These are phyloP conservation scores for Procavia capensis DNA, from an alignment of 2,113 vertebrate species.

Conservation along the genomic window DNA sequence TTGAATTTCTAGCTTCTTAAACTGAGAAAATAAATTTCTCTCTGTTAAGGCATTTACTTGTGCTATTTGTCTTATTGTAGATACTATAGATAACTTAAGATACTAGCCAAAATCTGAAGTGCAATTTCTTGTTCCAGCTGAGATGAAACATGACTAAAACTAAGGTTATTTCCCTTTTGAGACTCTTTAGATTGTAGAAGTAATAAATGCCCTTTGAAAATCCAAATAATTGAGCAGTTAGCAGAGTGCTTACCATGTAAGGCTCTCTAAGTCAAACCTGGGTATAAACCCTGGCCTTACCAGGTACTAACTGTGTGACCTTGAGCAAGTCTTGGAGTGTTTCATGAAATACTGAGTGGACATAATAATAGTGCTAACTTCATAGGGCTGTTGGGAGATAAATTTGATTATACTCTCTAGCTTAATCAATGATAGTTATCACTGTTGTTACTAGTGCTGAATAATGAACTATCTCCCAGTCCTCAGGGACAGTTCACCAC, in stretches of 20 bases:
- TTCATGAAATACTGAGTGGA: slow-evolving; percentile 46
- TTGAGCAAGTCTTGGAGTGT: slow-evolving; percentile 51
- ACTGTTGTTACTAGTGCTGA: background rate
- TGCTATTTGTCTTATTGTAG: too few relatives aligned
- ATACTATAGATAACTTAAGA: too few relatives aligned
- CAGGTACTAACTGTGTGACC: slow-evolving; percentile 38
- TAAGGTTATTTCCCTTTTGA: slow-evolving; percentile 26
- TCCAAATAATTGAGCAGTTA: slow-evolving; percentile 20
- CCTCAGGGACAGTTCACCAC: background rate
- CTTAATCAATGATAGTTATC: background rate
- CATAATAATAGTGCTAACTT: slow-evolving; percentile 28
- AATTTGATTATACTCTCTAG: background rate
- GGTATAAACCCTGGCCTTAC: background rate
- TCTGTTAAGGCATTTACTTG: too few relatives aligned
- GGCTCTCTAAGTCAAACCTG: slow-evolving; percentile 23
- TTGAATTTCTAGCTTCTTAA: too few relatives aligned
- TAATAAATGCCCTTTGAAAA: background rate
- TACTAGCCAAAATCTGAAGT: background rate
- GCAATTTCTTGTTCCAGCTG: background rate
- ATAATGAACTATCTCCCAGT: background rate
- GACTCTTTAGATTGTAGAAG: background rate
- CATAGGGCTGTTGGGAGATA: background rate
- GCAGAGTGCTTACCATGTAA: background rate
- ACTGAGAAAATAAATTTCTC: too few relatives aligned
- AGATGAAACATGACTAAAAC: slow-evolving; percentile 17